Conservation (phyloP, 2,888 invertebrate genomes). For the Bombylius major region DNA sequence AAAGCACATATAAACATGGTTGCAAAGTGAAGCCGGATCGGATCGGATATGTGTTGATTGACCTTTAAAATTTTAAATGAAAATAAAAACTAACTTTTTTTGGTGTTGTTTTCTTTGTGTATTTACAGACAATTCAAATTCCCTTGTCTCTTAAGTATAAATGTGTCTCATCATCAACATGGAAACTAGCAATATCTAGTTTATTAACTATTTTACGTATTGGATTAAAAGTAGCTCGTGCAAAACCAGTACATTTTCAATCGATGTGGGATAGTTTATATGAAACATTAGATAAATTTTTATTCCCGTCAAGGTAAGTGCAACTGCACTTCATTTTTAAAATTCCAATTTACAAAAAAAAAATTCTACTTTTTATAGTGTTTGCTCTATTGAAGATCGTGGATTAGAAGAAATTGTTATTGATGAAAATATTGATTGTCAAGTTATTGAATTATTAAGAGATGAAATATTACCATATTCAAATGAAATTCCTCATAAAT, state of each 20-base stretch:
- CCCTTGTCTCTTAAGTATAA: conserved; percentile 70
- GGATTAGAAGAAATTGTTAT: conserved; percentile 46
- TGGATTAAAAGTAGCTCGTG: conserved; percentile 77
- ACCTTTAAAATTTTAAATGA: no score
- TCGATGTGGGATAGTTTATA: conserved; percentile 81
- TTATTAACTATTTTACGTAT: conserved; percentile 65
- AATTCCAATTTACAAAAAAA: neutral
- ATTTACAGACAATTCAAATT: conserved; percentile 45
- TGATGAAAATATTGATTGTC: conserved; percentile 71
- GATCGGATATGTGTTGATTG: no score
- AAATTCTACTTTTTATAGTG: conserved; percentile 26
- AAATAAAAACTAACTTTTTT: neutral
- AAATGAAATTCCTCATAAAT: conserved; percentile 62
- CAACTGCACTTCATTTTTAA: neutral
- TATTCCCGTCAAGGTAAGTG: conserved; percentile 68
- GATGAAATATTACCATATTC: conserved; percentile 74
- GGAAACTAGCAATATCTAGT: conserved; percentile 70
- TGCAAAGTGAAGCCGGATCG: no score
- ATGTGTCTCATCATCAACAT: conserved; percentile 65
- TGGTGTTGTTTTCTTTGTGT: conserved; percentile 29
- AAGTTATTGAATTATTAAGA: conserved; percentile 67
- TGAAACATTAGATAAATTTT: conserved; percentile 74
- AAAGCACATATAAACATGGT: no score
- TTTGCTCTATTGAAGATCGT: conserved; percentile 42
- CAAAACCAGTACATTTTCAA: conserved; percentile 56